Percentiles rank a stretch among this genome's conserved stretches.
Conservation (phyloP, 2,888 invertebrate species). For the Chrysolina haemoptera region DNA sequence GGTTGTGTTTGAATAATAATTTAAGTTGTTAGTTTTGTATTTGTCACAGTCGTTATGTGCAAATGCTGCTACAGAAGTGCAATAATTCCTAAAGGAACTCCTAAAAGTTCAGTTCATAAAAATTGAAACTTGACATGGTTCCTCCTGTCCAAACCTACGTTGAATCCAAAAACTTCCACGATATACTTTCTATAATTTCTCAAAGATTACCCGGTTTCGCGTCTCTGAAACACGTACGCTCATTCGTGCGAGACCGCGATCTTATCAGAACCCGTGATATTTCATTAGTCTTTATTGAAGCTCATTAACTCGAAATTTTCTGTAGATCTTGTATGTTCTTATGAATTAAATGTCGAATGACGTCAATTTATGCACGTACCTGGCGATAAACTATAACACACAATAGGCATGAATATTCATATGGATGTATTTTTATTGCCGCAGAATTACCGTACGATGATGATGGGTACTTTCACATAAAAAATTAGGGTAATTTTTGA, state of each 20-base stretch:
- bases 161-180: too few relatives aligned
- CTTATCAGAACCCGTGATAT: conserved; percentile 11
- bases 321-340: conserved; percentile 7
- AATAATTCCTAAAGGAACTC: too few relatives aligned
- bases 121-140: too few relatives aligned
- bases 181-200: too few relatives aligned
- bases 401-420: conserved; percentile 16
- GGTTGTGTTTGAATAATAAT: too few relatives aligned
- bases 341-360: conserved; percentile 4
- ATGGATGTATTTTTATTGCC: background rate
- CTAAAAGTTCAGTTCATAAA: too few relatives aligned
- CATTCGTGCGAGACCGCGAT: background rate
- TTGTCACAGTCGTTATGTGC: too few relatives aligned
- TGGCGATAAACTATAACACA: conserved; percentile 8
- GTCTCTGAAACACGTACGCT: background rate
- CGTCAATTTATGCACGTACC: background rate
- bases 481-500: background rate
- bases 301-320: conserved; percentile 1
- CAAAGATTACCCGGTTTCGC: background rate
- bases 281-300: conserved; percentile 7
- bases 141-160: too few relatives aligned
- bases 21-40: too few relatives aligned
- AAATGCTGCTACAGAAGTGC: too few relatives aligned
- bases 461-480: background rate
- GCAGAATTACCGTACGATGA: background rate